Evolutionary conservation across 2,113 vertebrate species (phyloP), one percentile per base, ranked within the genome.

Genomic region (Colaptes auratus): DNA sequence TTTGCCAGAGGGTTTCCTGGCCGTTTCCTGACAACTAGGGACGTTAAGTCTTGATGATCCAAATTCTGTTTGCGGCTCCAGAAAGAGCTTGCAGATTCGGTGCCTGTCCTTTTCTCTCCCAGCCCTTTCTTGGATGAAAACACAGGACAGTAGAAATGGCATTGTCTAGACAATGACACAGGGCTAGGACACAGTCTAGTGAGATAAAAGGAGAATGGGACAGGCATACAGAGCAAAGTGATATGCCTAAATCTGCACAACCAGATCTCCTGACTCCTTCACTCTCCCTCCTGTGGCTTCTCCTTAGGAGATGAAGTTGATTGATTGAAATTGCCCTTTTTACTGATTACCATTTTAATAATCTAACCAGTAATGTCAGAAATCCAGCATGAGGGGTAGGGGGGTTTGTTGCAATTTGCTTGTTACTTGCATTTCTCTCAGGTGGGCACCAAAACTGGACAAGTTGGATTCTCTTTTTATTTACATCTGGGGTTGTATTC

Each of bases 291-390:
- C 96, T 79, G 92, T 95, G 96, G 93, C 50, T 96, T 96, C 89
- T 94, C 92, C 89, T 94, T 94, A 94, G 94, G 95, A 94, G 84
- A 93, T 86, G 95, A 92, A 96, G 83, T 92, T 96, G 94, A 95
- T 89, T 96, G 95, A 95, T 90, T 94, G 92, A 94, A 96, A 96
- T 93, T 96, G 95, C 92, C 92, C 91, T 95, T 96, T 95, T 95
- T 95, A 72, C 95, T 95, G 96, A 96, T 96, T 96, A 93, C 92
- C 92, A 87, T 95, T 95, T 94, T 96, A 96, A 96, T 96, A 94
- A 94, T 96, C 92, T 95, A 93, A 88, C 92, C 80, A 96, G 90
- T 86, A 94, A 88, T 78, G 82, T 88, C 80, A 96, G 90, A 95
- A 93, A 96, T 95, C 73, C 86, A 93, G 88, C 76, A 15, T 31